Percentiles rank a stretch among this genome's conserved stretches.
These are phyloP conservation scores for Leptoteleia sp. DNA, from an alignment of 1,140 invertebrate genomes.

Conservation along the genomic window DNA sequence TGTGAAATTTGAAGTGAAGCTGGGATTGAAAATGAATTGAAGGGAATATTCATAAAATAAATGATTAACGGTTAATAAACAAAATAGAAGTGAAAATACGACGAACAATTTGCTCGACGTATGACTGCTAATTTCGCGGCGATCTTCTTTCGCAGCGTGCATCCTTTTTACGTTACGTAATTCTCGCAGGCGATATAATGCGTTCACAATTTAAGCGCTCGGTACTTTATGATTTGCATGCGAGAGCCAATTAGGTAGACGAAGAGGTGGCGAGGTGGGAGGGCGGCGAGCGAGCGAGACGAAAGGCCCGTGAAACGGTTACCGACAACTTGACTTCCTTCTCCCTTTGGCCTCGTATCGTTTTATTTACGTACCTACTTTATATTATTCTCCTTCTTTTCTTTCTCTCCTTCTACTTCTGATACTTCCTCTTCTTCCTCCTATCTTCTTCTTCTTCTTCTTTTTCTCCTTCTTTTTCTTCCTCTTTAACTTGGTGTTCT, in stretches of 20 bases:
- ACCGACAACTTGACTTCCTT: slow-evolving; percentile 28
- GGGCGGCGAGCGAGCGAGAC: slow-evolving; percentile 19
- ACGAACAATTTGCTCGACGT: no score
- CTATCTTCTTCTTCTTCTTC: no score
- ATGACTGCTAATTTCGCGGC: no score
- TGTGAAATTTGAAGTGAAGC: no score
- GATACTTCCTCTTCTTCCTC: no score
- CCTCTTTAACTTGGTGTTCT: no score
- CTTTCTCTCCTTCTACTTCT: neutral
- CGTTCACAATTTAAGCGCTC: slow-evolving; percentile 60
- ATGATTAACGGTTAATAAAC: no score
- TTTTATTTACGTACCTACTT: slow-evolving; percentile 48
- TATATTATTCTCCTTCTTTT: neutral
- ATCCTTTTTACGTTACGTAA: slow-evolving; percentile 49
- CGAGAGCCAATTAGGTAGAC: slow-evolving; percentile 60
- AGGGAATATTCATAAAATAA: no score
- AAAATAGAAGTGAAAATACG: no score
- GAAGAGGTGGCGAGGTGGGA: slow-evolving; percentile 20
- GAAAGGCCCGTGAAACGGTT: slow-evolving; percentile 33
- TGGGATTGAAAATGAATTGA: no score
- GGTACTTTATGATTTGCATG: slow-evolving; percentile 68
- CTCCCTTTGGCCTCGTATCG: slow-evolving; percentile 11
- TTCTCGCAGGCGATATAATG: slow-evolving; percentile 49
- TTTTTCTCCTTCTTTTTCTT: no score
- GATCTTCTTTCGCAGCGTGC: no score